Conservation (phyloP, 2,797 vertebrate genomes). For the Microcaecilia unicolor region DNA sequence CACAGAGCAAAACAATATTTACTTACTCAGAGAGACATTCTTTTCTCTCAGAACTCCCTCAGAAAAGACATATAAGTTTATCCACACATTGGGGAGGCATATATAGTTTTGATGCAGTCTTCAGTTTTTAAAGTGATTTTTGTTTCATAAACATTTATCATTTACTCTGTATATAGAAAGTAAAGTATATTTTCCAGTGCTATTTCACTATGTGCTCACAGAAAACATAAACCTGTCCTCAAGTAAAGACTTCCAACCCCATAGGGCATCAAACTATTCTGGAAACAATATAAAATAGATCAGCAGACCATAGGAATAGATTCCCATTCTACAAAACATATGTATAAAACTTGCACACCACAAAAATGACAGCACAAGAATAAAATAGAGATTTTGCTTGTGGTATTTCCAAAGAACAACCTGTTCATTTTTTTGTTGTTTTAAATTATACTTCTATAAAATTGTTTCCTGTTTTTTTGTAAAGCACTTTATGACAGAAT, state of each 20-base stretch:
- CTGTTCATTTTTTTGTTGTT: neutral
- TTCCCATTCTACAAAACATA: neutral
- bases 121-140: too few species aligned
- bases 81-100: too few species aligned
- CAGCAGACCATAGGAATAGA: neutral
- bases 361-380: slow-evolving; percentile 6
- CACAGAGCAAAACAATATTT: too few species aligned
- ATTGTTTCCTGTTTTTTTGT: slow-evolving; percentile 16
- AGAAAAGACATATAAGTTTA: too few species aligned
- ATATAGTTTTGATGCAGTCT: too few species aligned
- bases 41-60: too few species aligned
- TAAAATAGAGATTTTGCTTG: slow-evolving; percentile 6
- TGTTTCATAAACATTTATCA: too few species aligned
- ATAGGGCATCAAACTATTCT: neutral
- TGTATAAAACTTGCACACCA: neutral
- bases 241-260: neutral
- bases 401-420: slow-evolving; percentile 6
- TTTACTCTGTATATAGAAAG: too few species aligned
- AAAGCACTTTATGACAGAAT: slow-evolving; percentile 21
- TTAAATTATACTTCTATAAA: slow-evolving; percentile 13
- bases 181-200: too few species aligned
- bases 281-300: slow-evolving; percentile 1
- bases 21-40: too few species aligned
- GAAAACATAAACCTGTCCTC: too few species aligned
- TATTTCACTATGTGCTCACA: too few species aligned